Conservation (phyloP, 2,113 vertebrate species). For the Chloropsis hardwickii region DNA sequence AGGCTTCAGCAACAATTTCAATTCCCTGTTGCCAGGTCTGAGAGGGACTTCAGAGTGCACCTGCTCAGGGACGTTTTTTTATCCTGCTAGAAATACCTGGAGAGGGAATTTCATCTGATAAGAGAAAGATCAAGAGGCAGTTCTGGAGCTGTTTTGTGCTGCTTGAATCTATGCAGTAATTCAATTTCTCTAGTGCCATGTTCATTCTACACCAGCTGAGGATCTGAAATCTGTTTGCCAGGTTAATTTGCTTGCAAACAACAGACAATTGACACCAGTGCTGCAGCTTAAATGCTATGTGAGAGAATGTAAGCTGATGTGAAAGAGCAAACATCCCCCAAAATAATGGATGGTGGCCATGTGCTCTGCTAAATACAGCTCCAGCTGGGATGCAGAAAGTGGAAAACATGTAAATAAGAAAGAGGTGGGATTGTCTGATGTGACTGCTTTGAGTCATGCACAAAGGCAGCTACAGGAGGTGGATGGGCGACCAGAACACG, state of each 20-base stretch:
- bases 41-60: neutral
- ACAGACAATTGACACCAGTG: constrained; percentile 10
- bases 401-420: neutral
- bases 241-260: constrained; percentile 33
- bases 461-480: neutral
- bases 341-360: neutral
- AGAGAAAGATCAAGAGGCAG: neutral
- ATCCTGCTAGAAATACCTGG: neutral
- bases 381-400: neutral
- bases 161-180: neutral
- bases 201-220: neutral
- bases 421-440: neutral
- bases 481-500: neutral
- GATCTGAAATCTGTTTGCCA: neutral
- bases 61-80: neutral
- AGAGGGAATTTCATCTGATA: neutral
- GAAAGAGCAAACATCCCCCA: neutral
- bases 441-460: neutral
- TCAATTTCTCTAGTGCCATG: neutral
- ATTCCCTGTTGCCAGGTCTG: neutral
- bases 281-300: neutral
- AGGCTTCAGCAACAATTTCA: neutral
- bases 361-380: neutral
- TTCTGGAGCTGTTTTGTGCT: neutral
- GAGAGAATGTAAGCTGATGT: neutral